phyloP scores from a whole-genome alignment of 1,140 invertebrate species.

The Conus ventricosus region DNA sequence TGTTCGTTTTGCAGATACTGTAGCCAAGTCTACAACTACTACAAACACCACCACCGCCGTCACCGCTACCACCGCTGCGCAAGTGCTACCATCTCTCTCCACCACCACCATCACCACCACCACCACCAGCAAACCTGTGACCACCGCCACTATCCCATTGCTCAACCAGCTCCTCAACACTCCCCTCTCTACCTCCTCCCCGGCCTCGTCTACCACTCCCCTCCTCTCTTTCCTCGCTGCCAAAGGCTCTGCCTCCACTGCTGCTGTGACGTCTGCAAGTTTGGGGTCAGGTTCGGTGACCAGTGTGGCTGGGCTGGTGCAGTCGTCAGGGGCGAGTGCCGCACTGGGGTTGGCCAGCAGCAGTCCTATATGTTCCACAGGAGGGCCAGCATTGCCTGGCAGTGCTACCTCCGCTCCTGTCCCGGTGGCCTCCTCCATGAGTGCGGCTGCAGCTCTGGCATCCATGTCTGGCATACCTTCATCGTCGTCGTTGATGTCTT shows the following conservation, averaged over 20 bases:
- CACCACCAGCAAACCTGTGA: constrained; percentile 3
- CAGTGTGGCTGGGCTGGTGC: not conserved
- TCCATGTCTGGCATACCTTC: too few relatives aligned
- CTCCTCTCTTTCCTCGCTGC: not conserved
- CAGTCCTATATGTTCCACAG: constrained; percentile 6
- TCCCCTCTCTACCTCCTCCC: not conserved
- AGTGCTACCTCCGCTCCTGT: not conserved
- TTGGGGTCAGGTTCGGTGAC: not conserved
- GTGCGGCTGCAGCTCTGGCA: not conserved
- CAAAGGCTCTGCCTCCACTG: not conserved
- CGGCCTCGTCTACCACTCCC: not conserved
- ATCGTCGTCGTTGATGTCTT: not conserved
- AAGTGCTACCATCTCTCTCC: not conserved
- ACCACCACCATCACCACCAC: not conserved
- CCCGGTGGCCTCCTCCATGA: not conserved
- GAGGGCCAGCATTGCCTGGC: not conserved
- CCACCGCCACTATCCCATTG: not conserved
- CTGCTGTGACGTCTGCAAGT: not conserved
- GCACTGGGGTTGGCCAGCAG: not conserved
- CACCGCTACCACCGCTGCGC: not conserved
- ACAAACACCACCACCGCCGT: not conserved
- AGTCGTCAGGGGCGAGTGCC: not conserved
- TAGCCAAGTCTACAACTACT: not conserved
- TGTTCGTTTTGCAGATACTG: constrained; percentile 3
- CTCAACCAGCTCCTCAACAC: constrained; percentile 3